Evolutionary conservation across 1,140 invertebrate genomes (phyloP), one percentile per base, ranked within the genome.

Genomic region (Melipona quadrifasciata): DNA sequence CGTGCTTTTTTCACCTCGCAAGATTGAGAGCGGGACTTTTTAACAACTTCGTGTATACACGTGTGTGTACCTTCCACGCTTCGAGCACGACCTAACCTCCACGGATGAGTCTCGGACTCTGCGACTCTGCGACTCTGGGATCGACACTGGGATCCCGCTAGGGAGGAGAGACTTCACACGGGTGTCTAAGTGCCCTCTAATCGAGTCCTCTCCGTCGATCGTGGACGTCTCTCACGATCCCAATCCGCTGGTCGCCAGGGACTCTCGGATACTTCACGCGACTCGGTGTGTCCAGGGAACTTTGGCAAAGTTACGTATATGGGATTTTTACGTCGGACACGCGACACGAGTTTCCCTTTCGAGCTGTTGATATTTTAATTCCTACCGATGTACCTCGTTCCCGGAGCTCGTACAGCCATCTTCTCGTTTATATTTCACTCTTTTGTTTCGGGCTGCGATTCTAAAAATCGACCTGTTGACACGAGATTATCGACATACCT

Each of bases 21-120:
- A 90, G 90, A 91, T 90, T 83, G 88, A 80, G 86, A 87, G 82
- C 80, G 64, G 77, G 84, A 90, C 80, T 86, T 87, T 90, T 87
- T 88, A 90, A 90, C 84, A 85, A 90, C 82, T 84, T 83, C 64
- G 64, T 47, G 34, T 24, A 58, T 65, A 65, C 61, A 76, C 82
- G 58, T 84, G 80, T 73, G 57, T 73, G 34, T 24, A 61, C 64
- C 74, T 65, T 64, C 58, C 70, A 39, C 17, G 10, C 61, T 27
- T 57, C 31, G 10, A 57, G 64, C 51, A 67, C 51, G 39, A 77
- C 55, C 58, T 58, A 78, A 61, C 61, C 68, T 75, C 61, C 51
- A 61, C 10, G 80, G 72, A 68, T 67, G n/a, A 58, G 67, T 86
- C 71, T 74, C 27, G 24, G 21, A 72, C 64, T 47, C 6, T 47